Evolutionary conservation across 2,888 invertebrate genomes (phyloP), one percentile per base, ranked within the genome.

Genomic region (Caenorhabditis uteleia): DNA sequence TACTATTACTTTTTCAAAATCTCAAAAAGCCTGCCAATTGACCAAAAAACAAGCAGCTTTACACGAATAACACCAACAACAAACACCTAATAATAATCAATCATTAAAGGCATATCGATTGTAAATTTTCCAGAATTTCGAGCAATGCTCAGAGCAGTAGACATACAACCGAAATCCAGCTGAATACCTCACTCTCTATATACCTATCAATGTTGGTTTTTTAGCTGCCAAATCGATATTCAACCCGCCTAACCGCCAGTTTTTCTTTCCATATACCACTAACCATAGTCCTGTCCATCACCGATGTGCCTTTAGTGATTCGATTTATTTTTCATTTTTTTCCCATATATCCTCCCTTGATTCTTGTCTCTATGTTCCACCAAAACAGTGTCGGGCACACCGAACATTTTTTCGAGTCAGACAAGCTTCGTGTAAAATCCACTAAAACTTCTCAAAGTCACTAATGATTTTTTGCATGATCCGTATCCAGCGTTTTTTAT

Each of bases 261-360:
- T n/a, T n/a, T n/a, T n/a, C n/a, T n/a, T 49, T 45, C 49, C 54
- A 47, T 45, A 60, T 31, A 49, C 56, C 56, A 51, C 46, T 51
- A 62, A 43, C 44, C 27, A 62, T 51, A 56, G 56, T 62, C 56
- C 49, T 56, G 56, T 62, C 56, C 56, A 48, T 50, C 49, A 56
- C 46, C 62, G 56, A 62, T 56, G 62, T 62, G 62, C 62, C 62
- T 62, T 62, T 62, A 62, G 62, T 62, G 62, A 62, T 53, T 56
- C n/a, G 38, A 38, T 38, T 38, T 20, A 20, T 38, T 20, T 5
- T 20, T 20, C n/a, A 20, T 20, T 38, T 38, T 38, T 38, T 20
- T n/a, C n/a, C n/a, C n/a, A n/a, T n/a, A n/a, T n/a, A 29, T 55
- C 38, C 31, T 23, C 50, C 46, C 43, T 45, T 50, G 43, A 49